phyloP scores from a whole-genome alignment of 92 coral and sea anemone genomes.

The Epizoanthus rinbou region DNA sequence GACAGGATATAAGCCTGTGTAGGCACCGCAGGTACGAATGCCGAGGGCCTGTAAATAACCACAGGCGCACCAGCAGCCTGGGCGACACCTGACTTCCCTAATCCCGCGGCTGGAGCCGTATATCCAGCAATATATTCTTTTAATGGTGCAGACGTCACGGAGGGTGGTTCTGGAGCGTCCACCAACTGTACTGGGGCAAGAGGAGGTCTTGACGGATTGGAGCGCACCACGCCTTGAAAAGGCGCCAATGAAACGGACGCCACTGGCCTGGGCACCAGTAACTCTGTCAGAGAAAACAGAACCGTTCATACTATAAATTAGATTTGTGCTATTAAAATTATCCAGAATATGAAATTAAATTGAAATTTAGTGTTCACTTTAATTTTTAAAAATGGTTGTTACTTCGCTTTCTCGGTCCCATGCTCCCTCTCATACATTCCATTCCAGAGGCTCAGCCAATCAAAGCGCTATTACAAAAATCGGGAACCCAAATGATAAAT shows the following conservation, averaged over 20 bases:
- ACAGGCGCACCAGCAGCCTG: background rate
- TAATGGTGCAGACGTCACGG: background rate
- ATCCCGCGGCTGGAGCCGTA: background rate
- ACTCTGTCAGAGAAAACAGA: background rate
- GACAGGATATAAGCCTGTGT: constrained; percentile 23
- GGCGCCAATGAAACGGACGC: background rate
- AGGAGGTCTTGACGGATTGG: constrained; percentile 11
- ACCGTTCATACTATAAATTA: too few relatives aligned
- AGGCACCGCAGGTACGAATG: constrained; percentile 4
- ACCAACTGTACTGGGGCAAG: background rate
- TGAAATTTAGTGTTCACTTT: too few relatives aligned
- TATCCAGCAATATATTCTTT: constrained; percentile 16
- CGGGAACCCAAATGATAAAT: too few relatives aligned
- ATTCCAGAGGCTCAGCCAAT: too few relatives aligned
- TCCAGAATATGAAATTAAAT: too few relatives aligned
- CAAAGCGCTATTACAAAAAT: too few relatives aligned
- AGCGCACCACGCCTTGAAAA: background rate
- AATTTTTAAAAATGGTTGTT: too few relatives aligned
- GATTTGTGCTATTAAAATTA: too few relatives aligned
- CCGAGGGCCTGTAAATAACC: background rate
- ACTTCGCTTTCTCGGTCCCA: too few relatives aligned
- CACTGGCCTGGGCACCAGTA: constrained; percentile 25
- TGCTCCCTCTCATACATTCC: too few relatives aligned
- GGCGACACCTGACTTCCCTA: background rate
- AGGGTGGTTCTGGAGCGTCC: background rate